Evolutionary conservation across 2,797 vertebrate genomes (phyloP).

Genomic region (Pteronotus mesoamericanus): DNA sequence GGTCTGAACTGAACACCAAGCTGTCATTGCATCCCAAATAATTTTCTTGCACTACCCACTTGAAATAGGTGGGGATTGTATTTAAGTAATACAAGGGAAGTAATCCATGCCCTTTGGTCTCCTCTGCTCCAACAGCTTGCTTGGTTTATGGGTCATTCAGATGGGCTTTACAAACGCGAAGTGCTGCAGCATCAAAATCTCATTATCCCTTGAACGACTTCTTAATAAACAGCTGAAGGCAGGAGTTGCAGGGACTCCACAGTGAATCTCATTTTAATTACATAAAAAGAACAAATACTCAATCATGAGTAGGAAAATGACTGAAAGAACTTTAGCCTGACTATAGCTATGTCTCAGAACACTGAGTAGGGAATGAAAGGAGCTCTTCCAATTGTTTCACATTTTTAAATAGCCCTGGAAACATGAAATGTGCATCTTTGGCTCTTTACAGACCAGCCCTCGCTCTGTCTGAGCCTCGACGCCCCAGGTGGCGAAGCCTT

Average conservation of each 20-base stretch:
- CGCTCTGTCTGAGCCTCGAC: not conserved
- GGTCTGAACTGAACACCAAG: not conserved
- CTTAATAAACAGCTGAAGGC: not conserved
- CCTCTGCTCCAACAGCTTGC: too few species aligned
- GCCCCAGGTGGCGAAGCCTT: not conserved
- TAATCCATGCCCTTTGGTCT: too few species aligned
- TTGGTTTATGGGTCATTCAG: not conserved
- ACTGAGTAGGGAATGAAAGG: not conserved
- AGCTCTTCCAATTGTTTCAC: not conserved
- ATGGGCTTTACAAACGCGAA: not conserved
- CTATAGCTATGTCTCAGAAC: not conserved
- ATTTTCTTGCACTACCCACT: not conserved
- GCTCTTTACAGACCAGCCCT: not conserved
- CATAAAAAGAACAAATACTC: not conserved
- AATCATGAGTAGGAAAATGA: not conserved
- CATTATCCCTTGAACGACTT: not conserved
- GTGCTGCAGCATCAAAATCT: not conserved
- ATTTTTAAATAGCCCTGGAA: not conserved
- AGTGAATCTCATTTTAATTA: not conserved
- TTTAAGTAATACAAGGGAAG: too few species aligned
- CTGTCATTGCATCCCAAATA: not conserved
- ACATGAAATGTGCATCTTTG: not conserved
- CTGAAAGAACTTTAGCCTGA: not conserved
- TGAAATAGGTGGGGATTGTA: too few species aligned
- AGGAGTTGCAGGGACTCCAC: not conserved